phyloP scores from a whole-genome alignment of 2,888 invertebrate species.

The Eretmocerus hayati region DNA sequence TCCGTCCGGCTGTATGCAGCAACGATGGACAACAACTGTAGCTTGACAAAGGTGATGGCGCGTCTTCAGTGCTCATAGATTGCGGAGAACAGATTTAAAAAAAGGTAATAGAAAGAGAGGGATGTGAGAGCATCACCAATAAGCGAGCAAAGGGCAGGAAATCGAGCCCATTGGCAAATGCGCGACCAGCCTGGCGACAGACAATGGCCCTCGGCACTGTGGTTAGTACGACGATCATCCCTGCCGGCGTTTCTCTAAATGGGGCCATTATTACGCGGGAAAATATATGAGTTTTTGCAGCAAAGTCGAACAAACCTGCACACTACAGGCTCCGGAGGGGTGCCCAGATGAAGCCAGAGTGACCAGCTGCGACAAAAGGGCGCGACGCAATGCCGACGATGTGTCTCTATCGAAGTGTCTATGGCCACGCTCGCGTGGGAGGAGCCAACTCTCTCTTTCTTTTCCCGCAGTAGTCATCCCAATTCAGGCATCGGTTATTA shows the following conservation, averaged over 20 bases:
- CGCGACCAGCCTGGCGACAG: constrained; percentile 7
- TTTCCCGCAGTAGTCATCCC: too few relatives aligned
- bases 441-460: background rate
- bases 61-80: too few relatives aligned
- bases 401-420: constrained; percentile 4
- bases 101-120: too few relatives aligned
- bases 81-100: too few relatives aligned
- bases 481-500: background rate
- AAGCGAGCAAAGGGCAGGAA: constrained; percentile 11
- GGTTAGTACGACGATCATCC: constrained; percentile 20
- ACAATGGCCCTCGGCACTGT: constrained; percentile 13
- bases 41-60: too few relatives aligned
- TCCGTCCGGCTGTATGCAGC: too few relatives aligned
- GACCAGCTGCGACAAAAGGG: too few relatives aligned
- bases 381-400: constrained; percentile 5
- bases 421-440: constrained; percentile 10
- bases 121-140: constrained; percentile 1
- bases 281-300: constrained; percentile 13
- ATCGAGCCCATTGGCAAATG: constrained; percentile 7
- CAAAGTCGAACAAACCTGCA: too few relatives aligned
- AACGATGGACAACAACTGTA: too few relatives aligned
- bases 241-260: background rate
- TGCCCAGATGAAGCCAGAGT: background rate
- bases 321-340: background rate
- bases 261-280: constrained; percentile 9